These are phyloP conservation scores for Pitangus sulphuratus DNA, from an alignment of 2,797 vertebrate species.

Conservation along the genomic window DNA sequence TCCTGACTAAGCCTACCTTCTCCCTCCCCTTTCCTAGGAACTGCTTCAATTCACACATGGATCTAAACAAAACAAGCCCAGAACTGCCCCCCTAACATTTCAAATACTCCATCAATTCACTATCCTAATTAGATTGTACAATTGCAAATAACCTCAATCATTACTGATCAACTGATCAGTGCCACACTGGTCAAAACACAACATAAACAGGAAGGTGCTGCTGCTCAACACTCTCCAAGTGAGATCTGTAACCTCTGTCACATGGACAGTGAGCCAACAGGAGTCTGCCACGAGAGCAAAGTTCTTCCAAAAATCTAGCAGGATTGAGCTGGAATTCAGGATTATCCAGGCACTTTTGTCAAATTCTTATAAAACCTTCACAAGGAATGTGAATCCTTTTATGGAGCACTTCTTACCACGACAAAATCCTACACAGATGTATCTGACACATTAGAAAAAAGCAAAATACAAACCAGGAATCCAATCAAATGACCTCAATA, in stretches of 20 bases:
- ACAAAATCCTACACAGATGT: not conserved
- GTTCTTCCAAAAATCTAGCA: not conserved
- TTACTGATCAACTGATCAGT: not conserved
- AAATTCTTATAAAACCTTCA: not conserved
- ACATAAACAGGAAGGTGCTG: not conserved
- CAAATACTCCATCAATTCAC: not conserved
- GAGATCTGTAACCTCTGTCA: not conserved
- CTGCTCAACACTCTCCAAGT: not conserved
- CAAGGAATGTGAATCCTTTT: not conserved
- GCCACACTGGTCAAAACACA: not conserved
- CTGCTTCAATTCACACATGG: accelerated
- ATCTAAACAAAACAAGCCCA: not conserved
- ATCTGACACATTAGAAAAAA: not conserved
- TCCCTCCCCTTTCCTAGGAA: not conserved
- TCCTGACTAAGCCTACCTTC: not conserved
- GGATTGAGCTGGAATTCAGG: not conserved
- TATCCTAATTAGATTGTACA: not conserved
- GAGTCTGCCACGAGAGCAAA: not conserved
- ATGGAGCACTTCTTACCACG: not conserved
- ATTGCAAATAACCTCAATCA: not conserved
- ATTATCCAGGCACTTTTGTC: not conserved
- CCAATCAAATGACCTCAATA: not conserved
- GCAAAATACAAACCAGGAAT: not conserved
- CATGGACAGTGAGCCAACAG: not conserved
- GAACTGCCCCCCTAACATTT: not conserved